Evolutionary conservation across 2,888 invertebrate genomes (phyloP).

Genomic region (Philhelius pedissequus): DNA sequence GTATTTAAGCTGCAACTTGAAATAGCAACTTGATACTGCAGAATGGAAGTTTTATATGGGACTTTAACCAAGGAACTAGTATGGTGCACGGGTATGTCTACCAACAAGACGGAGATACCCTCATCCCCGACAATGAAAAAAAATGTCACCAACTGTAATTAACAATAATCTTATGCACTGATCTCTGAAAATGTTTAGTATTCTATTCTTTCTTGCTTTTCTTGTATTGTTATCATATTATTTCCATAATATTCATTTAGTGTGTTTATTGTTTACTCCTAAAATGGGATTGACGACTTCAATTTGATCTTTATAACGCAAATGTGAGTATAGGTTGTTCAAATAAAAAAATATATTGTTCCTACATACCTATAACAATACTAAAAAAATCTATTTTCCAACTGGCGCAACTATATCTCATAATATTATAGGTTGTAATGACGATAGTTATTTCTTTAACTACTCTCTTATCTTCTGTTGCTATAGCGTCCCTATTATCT

Average conservation of each 20-base stretch:
- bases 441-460: not conserved
- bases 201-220: too few species aligned
- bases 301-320: slow-evolving; percentile 11
- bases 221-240: slow-evolving; percentile 8
- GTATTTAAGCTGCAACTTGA: too few species aligned
- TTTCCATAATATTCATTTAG: not conserved
- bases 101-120: too few species aligned
- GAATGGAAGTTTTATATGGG: too few species aligned
- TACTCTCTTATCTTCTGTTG: not conserved
- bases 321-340: slow-evolving; percentile 30
- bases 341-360: slow-evolving; percentile 34
- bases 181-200: too few species aligned
- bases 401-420: slow-evolving; percentile 35
- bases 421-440: slow-evolving; percentile 22
- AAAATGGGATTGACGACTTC: slow-evolving; percentile 25
- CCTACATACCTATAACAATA: slow-evolving; percentile 2
- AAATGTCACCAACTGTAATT: too few species aligned
- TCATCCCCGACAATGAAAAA: too few species aligned
- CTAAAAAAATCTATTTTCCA: slow-evolving; percentile 27
- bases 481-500: slow-evolving; percentile 9
- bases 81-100: too few species aligned
- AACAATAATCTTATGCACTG: too few species aligned
- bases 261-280: not conserved
- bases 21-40: too few species aligned
- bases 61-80: too few species aligned